Percentiles rank a stretch among this genome's conserved stretches.
Evolutionary conservation across 2,888 invertebrate genomes (phyloP).

Genomic region (Calliopum simillimum): DNA sequence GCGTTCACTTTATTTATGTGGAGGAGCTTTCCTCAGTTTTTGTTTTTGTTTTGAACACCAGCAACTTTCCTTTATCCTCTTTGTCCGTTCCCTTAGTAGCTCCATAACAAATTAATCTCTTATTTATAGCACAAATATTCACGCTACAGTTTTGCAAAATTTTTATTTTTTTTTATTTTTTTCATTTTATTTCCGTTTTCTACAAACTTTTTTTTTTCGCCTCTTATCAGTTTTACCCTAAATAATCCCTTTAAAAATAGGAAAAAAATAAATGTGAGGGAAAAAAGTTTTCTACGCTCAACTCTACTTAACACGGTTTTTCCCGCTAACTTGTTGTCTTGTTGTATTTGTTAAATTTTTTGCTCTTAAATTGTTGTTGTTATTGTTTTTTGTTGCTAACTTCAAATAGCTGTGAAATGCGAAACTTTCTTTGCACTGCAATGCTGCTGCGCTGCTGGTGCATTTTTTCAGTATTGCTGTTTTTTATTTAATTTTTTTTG

Average conservation of each 20-base stretch:
- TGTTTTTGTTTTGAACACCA: too few relatives aligned
- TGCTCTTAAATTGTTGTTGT: background rate
- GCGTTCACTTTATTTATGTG: too few relatives aligned
- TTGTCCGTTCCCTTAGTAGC: too few relatives aligned
- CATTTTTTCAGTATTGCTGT: background rate
- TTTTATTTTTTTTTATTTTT: background rate
- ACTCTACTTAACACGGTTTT: constrained; percentile 25
- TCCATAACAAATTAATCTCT: constrained; percentile 14
- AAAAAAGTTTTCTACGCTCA: constrained; percentile 10
- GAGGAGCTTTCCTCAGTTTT: too few relatives aligned
- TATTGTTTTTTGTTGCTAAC: constrained; percentile 8
- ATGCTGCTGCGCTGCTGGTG: background rate
- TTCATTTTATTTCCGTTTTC: constrained; percentile 9
- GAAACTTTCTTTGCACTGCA: constrained; percentile 7
- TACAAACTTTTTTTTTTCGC: background rate
- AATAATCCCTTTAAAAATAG: constrained; percentile 10
- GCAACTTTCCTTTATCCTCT: too few relatives aligned
- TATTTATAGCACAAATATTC: constrained; percentile 23
- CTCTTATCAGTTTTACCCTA: background rate
- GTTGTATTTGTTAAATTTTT: background rate
- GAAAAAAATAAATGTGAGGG: background rate
- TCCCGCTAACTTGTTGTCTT: constrained; percentile 15
- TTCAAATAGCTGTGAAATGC: constrained; percentile 22
- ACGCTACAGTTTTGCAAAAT: background rate
- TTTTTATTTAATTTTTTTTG: background rate